Evolutionary conservation across 2,797 vertebrate species (phyloP).

Genomic region (Spinibarbus caldwelli): DNA sequence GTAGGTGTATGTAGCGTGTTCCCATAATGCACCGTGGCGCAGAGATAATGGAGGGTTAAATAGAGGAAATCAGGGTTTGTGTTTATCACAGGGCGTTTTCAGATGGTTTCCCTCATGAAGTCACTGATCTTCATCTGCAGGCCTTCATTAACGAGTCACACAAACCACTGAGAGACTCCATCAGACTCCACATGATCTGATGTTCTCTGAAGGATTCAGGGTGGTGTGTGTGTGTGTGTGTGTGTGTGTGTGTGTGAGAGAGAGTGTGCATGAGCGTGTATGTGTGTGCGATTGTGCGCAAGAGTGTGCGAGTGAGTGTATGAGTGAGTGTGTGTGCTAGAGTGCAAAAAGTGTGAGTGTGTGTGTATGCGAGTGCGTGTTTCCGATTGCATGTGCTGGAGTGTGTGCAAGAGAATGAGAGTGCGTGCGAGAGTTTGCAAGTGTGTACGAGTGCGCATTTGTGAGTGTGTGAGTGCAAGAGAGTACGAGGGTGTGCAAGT

Average conservation of each 20-base stretch:
- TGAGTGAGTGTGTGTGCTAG: too few relatives aligned
- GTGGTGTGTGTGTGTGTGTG: too few relatives aligned
- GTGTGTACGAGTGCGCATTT: too few relatives aligned
- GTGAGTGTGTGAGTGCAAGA: too few relatives aligned
- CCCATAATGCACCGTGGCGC: constrained; percentile 1
- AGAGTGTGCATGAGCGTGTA: too few relatives aligned
- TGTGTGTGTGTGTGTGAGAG: too few relatives aligned
- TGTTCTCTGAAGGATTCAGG: background rate
- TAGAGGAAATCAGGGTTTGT: constrained; percentile 37
- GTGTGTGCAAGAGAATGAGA: too few relatives aligned
- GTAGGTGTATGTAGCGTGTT: background rate
- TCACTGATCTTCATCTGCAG: constrained; percentile 40
- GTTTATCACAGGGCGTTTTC: constrained; percentile 7
- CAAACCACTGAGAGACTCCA: background rate
- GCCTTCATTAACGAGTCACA: constrained; percentile 15
- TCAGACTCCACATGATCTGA: background rate
- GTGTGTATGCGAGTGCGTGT: too few relatives aligned
- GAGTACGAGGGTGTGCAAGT: too few relatives aligned
- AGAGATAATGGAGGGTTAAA: constrained; percentile 37
- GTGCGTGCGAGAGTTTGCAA: too few relatives aligned
- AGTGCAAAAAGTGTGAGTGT: fast-evolving
- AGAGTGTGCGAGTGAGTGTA: fast-evolving
- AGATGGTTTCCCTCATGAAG: constrained; percentile 5
- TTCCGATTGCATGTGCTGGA: too few relatives aligned
- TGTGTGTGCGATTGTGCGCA: too few relatives aligned